Evolutionary conservation across 2,113 vertebrate genomes (phyloP), one percentile per base, ranked within the genome.

Genomic region (Pachyramphus minor): DNA sequence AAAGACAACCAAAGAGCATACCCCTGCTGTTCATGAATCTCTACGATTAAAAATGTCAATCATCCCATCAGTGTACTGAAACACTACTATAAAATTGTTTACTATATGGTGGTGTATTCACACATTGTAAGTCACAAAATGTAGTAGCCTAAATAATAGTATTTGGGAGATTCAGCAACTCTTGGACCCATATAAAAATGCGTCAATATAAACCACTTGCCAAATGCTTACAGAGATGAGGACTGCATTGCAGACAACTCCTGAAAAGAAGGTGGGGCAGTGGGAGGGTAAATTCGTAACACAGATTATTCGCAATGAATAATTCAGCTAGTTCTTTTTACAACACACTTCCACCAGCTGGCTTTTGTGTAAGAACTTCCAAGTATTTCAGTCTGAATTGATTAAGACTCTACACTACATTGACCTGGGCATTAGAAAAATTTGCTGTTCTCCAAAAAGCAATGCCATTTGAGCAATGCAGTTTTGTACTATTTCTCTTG

Each of bases 341-440:
- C 87, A 95, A 71, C 87, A 91, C 72, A 39, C 68, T 95, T 97
- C 52, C 53, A 93, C 86, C 93, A 94, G 91, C 86, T 94, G 88
- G 28, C 78, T 97, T 95, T 89, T 95, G 94, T 96, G 85, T 89
- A 77, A 97, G 78, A 87, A 94, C 95, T 98, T 97, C 96, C 97
- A 97, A 98, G 94, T 91, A 84, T 84, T 96, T 95, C 42, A 47
- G 67, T 96, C 73, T 95, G 92, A 89, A 96, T 84, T 97, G 75
- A 97, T 96, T 93, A 96, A 93, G 82, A 92, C 74, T 97, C 89
- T 91, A 68, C n/a, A 67, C 79, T 91, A 96, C 93, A 95, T 82
- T 96, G 95, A 97, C 95, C 93, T 89, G 42, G 37, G 77, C 89
- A 44, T 86, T 96, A 89, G 83, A 97, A 96, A 95, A 97, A 95